Evolutionary conservation across 2,113 vertebrate genomes (phyloP).

Genomic region (Nycticorax nycticorax): DNA sequence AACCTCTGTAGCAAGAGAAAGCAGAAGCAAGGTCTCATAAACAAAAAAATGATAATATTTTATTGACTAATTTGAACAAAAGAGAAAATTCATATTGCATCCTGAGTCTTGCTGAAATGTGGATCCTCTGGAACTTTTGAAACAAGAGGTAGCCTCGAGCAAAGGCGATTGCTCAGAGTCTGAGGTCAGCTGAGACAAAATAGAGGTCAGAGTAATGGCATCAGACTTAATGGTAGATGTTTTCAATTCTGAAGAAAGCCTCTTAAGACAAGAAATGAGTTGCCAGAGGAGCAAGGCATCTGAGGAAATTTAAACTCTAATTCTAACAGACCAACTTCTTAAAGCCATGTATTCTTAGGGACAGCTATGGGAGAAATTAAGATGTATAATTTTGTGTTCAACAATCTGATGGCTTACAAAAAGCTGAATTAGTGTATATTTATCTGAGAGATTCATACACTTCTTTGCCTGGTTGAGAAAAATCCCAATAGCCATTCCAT

Average conservation of each 20-base stretch:
- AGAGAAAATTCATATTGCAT: not conserved
- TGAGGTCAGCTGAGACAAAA: slow-evolving; percentile 56
- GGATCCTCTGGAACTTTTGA: not conserved
- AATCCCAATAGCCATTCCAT: not conserved
- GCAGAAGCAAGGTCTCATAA: not conserved
- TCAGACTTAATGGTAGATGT: slow-evolving; percentile 1
- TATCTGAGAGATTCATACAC: not conserved
- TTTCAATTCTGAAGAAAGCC: not conserved
- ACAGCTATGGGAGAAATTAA: not conserved
- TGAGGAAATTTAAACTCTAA: not conserved
- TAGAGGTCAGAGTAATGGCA: slow-evolving; percentile 25
- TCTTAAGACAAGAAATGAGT: slow-evolving; percentile 1
- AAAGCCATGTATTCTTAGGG: not conserved
- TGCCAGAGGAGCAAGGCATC: not conserved
- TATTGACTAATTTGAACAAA: not conserved
- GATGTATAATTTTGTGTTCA: not conserved
- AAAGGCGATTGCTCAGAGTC: slow-evolving; percentile 1
- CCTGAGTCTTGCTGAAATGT: slow-evolving; percentile 11
- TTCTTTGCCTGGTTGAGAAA: not conserved
- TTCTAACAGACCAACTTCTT: not conserved
- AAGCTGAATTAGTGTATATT: not conserved
- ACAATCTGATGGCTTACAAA: not conserved
- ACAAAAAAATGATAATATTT: not conserved
- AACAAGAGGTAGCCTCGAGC: slow-evolving; percentile 8
- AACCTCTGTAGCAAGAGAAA: not conserved